These are phyloP conservation scores for Actinia tenebrosa DNA, from an alignment of 64 coral and sea anemone species.

Conservation along the genomic window DNA sequence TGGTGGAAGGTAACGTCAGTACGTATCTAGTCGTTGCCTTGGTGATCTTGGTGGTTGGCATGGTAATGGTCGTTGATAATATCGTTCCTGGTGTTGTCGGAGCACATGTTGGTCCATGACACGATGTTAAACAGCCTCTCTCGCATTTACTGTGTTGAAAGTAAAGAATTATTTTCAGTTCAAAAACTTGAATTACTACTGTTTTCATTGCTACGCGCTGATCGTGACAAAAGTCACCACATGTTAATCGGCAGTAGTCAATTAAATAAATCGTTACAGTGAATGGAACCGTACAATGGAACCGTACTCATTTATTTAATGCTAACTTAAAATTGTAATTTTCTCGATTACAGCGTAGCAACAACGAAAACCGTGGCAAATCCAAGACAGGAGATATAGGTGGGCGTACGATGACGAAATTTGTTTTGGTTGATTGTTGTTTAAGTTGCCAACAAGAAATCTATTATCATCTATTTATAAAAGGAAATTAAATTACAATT, in stretches of 20 bases:
- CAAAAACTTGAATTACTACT: background rate
- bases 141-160: slow-evolving; percentile 50
- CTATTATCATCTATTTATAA: too few species aligned
- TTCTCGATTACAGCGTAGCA: too few species aligned
- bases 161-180: background rate
- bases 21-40: background rate
- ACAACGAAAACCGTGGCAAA: background rate
- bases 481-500: background rate
- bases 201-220: too few species aligned
- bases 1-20: background rate
- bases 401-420: too few species aligned
- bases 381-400: background rate
- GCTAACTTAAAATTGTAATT: too few species aligned
- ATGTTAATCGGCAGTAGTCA: too few species aligned
- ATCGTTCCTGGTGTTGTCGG: background rate
- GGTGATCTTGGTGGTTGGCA: background rate
- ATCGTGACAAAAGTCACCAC: too few species aligned
- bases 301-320: too few species aligned
- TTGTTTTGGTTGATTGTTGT: too few species aligned
- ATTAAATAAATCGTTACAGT: too few species aligned
- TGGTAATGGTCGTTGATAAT: background rate
- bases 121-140: slow-evolving; percentile 49
- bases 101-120: slow-evolving; percentile 56
- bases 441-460: too few species aligned
- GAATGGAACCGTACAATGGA: too few species aligned